Conservation (phyloP, 64 coral and sea anemone species). For the Orbicella faveolata region DNA sequence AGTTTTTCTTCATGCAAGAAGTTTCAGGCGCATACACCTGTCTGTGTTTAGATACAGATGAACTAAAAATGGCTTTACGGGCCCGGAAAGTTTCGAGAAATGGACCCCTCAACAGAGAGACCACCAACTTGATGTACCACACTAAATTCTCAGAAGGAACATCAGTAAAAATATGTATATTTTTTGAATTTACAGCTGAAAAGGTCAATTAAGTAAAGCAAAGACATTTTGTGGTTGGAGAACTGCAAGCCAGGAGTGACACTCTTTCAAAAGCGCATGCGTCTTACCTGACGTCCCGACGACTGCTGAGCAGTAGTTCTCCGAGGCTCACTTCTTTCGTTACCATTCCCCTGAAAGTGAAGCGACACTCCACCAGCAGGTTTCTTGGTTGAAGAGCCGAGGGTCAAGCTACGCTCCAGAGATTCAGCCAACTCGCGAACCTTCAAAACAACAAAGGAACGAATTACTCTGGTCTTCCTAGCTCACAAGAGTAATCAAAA, state of each 20-base stretch:
- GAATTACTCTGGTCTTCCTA: background rate
- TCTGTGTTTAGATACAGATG: too few species aligned
- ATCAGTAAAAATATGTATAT: background rate
- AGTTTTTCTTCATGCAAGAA: too few species aligned
- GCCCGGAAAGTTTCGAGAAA: too few species aligned
- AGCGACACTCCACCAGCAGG: slow-evolving; percentile 54
- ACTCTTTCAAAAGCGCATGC: background rate
- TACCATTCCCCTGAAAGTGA: slow-evolving; percentile 37
- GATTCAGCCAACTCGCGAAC: slow-evolving; percentile 34
- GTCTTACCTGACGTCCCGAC: background rate
- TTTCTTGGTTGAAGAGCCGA: slow-evolving; percentile 20
- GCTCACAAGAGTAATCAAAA: too few species aligned
- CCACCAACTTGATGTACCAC: too few species aligned
- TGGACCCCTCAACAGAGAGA: too few species aligned
- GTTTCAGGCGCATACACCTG: too few species aligned
- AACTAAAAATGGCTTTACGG: too few species aligned
- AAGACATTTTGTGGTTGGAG: background rate
- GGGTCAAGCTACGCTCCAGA: slow-evolving; percentile 43
- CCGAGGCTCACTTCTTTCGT: slow-evolving; percentile 7
- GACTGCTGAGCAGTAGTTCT: background rate
- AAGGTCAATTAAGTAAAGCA: too few species aligned
- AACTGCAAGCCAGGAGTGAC: background rate
- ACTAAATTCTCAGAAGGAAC: background rate
- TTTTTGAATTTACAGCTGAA: background rate
- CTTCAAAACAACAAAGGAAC: background rate